These are phyloP conservation scores for Lutraria rhynchaena DNA, from an alignment of 1,140 invertebrate species.

Conservation along the genomic window DNA sequence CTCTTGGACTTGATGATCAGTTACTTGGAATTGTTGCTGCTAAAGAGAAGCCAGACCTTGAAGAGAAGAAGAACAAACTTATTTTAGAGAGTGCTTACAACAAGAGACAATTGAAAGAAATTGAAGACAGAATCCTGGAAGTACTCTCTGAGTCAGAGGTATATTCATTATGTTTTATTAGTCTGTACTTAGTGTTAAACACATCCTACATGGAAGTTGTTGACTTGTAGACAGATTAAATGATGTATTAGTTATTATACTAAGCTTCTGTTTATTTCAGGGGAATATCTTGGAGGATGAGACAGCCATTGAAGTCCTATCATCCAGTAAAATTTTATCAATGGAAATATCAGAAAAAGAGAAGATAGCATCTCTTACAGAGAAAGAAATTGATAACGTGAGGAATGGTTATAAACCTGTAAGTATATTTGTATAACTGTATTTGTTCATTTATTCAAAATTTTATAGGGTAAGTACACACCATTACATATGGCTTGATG, in stretches of 20 bases:
- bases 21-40: slow-evolving; percentile 82
- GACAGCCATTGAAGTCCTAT: slow-evolving; percentile 95
- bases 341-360: slow-evolving; percentile 86
- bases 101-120: slow-evolving; percentile 93
- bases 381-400: slow-evolving; percentile 80
- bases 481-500: too few relatives aligned
- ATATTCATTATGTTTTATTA: too few relatives aligned
- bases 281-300: slow-evolving; percentile 98
- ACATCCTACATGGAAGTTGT: too few relatives aligned
- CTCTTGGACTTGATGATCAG: slow-evolving; percentile 82
- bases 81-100: slow-evolving; percentile 95
- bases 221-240: too few relatives aligned
- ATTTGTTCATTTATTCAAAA: too few relatives aligned
- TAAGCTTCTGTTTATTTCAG: too few relatives aligned
- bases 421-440: too few relatives aligned
- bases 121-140: slow-evolving; percentile 96
- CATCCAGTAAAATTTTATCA: slow-evolving; percentile 91
- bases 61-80: slow-evolving; percentile 95
- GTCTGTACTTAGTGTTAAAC: too few relatives aligned
- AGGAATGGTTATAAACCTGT: slow-evolving; percentile 81
- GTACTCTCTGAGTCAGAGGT: slow-evolving; percentile 87
- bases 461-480: too few relatives aligned
- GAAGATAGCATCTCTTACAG: slow-evolving; percentile 76
- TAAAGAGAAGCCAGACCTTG: slow-evolving; percentile 85
- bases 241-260: too few relatives aligned